These are phyloP conservation scores for Theocolax elegans DNA, from an alignment of 1,140 invertebrate species.

Conservation along the genomic window DNA sequence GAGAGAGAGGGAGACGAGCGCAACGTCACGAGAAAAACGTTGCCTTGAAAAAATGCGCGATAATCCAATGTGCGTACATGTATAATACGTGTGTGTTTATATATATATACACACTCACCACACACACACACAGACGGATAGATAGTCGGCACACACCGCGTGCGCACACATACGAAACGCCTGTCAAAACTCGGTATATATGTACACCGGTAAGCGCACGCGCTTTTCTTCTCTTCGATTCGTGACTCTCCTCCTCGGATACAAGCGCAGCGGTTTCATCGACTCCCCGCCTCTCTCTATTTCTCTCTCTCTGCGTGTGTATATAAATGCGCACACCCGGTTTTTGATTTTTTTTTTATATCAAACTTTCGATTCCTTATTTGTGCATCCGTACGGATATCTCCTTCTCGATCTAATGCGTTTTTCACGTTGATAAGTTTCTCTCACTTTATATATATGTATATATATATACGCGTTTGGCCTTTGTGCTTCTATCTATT, in stretches of 20 bases:
- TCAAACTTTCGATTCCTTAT: not conserved
- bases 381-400: not conserved
- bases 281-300: not conserved
- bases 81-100: not conserved
- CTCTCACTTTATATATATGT: too few species aligned
- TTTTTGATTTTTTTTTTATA: not conserved
- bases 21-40: constrained; percentile 28
- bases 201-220: not conserved
- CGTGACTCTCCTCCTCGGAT: too few species aligned
- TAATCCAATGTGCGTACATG: not conserved
- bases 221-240: constrained; percentile 4
- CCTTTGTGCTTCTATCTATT: too few species aligned
- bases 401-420: too few species aligned
- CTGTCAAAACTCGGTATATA: constrained; percentile 9
- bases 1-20: too few species aligned
- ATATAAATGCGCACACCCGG: not conserved
- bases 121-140: too few species aligned
- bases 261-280: not conserved
- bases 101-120: too few species aligned
- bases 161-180: not conserved
- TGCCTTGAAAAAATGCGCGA: constrained; percentile 12
- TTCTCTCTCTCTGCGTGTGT: not conserved
- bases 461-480: too few species aligned
- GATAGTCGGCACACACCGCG: too few species aligned
- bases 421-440: too few species aligned